Conservation (phyloP, 2,797 vertebrate species). For the Phataginus tricuspis region DNA sequence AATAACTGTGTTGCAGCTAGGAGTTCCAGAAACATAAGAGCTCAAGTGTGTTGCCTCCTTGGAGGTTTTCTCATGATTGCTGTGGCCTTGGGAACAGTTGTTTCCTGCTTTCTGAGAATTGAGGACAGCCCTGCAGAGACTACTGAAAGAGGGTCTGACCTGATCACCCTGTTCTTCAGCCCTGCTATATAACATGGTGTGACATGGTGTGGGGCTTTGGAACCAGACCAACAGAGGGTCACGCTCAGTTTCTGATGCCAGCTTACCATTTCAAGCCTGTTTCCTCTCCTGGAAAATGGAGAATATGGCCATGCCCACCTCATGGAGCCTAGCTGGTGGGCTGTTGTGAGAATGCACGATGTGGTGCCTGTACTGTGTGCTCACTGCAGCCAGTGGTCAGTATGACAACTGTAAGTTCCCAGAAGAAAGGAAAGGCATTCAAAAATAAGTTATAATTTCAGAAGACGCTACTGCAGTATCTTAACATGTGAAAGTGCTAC, state of each 20-base stretch:
- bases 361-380: not conserved
- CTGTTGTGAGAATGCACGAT: not conserved
- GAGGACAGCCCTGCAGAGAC: not conserved
- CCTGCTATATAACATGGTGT: fast-evolving
- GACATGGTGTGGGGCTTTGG: not conserved
- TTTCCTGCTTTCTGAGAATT: not conserved
- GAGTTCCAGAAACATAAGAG: not conserved
- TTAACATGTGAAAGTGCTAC: not conserved
- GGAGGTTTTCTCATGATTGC: not conserved
- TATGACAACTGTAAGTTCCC: not conserved
- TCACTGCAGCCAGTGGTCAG: not conserved
- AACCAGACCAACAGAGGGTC: not conserved
- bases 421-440: not conserved
- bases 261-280: not conserved
- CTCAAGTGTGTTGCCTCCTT: not conserved
- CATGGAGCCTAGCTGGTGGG: not conserved
- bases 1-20: not conserved
- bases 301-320: not conserved
- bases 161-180: not conserved
- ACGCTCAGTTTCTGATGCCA: not conserved
- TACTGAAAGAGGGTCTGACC: not conserved
- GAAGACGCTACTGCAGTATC: not conserved
- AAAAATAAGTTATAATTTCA: not conserved
- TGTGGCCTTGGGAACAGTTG: not conserved
- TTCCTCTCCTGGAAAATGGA: not conserved